Percentiles rank a stretch among this genome's conserved stretches.
These are phyloP conservation scores for Parus major DNA, from an alignment of 2,113 vertebrate genomes.

Conservation along the genomic window DNA sequence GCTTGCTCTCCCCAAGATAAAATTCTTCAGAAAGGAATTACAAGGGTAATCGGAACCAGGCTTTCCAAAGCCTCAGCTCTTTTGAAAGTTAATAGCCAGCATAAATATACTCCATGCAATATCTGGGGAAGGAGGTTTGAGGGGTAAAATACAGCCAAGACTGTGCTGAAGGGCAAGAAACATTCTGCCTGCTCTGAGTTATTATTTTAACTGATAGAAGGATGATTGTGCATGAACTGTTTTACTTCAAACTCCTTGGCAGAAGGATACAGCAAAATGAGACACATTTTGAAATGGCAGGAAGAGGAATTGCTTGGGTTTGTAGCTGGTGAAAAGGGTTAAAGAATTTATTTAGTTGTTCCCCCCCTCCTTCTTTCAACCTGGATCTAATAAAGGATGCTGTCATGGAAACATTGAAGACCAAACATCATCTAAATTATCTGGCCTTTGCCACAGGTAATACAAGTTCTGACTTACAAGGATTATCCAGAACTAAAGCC, in stretches of 20 bases:
- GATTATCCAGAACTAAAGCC: constrained; percentile 24
- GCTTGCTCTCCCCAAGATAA: not conserved
- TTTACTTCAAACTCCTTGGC: not conserved
- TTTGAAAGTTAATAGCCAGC: constrained; percentile 42
- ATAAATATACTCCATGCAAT: constrained; percentile 8
- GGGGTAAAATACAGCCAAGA: not conserved
- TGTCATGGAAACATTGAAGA: constrained; percentile 52
- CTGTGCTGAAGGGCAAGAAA: not conserved
- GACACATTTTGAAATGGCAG: not conserved
- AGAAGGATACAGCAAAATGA: not conserved
- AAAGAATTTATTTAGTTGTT: not conserved
- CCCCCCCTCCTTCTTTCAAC: not conserved
- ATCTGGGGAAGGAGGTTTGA: not conserved
- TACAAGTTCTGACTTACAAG: constrained; percentile 7
- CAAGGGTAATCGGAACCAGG: constrained; percentile 22
- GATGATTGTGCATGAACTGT: not conserved
- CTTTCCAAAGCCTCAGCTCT: not conserved
- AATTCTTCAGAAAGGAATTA: not conserved
- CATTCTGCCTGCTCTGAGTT: not conserved
- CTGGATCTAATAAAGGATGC: constrained; percentile 45
- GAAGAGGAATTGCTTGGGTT: not conserved
- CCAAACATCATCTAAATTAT: constrained; percentile 14
- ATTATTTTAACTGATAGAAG: not conserved
- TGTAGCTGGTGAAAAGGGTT: not conserved
- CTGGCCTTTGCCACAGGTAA: constrained; percentile 57